phyloP scores from a whole-genome alignment of 92 coral and sea anemone genomes.

The Palythoa grandiflora region DNA sequence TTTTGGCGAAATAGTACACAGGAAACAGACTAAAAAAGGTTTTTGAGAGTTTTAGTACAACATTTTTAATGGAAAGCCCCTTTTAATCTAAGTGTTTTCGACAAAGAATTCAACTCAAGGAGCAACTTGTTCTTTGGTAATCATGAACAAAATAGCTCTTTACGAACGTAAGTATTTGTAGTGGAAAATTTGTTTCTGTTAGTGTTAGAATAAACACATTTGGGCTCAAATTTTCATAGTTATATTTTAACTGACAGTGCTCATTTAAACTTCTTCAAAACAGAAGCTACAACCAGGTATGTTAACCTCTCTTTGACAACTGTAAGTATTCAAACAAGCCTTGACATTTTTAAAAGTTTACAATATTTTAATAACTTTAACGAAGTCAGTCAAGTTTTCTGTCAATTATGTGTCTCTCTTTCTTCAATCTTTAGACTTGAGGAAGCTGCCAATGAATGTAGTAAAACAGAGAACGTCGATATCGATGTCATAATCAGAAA shows the following conservation, averaged over 20 bases:
- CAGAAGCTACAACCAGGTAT: constrained; percentile 44
- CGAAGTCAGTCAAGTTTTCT: not conserved
- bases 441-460: constrained; percentile 88
- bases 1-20: not conserved
- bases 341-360: not conserved
- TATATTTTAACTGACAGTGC: not conserved
- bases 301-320: constrained; percentile 21
- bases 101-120: not conserved
- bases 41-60: not conserved
- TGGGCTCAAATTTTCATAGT: not conserved
- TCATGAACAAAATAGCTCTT: constrained; percentile 30
- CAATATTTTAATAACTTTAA: not conserved
- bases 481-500: constrained; percentile 77
- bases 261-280: not conserved
- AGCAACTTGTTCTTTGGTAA: not conserved
- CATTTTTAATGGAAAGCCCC: not conserved
- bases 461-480: constrained; percentile 87
- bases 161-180: constrained; percentile 37
- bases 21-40: not conserved
- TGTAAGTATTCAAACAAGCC: constrained; percentile 21
- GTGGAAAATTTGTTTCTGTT: not conserved
- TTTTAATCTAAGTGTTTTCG: not conserved
- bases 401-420: not conserved
- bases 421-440: constrained; percentile 68
- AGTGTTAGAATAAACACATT: not conserved